Base-by-base conservation (phyloP, 2,113 vertebrate genomes). In the Amblyornis subalaris region DNA sequence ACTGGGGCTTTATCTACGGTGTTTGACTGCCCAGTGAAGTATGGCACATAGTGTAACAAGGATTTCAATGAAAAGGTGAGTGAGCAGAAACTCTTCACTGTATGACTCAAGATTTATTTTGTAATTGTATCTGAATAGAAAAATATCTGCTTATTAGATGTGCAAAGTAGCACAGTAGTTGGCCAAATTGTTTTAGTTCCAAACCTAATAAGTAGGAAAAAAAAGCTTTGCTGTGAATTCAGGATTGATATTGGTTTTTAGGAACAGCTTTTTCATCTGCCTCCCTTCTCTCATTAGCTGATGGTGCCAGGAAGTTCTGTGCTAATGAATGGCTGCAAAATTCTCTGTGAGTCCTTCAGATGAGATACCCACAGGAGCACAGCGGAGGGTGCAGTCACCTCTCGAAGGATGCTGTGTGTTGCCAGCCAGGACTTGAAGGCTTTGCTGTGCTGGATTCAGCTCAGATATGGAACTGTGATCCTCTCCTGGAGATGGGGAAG, bases 211-310 rank as follows among this genome's bases (percentile, higher is more conserved):
- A 28, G 31, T 44, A 72, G 66, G 66, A 2, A 74, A 42, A 79
- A 67, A 78, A 22, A 14, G 12, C 74, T 82, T 92, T 76, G 13
- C 64, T 91, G 58, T 71, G 87, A 96, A 88, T 77, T 83, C 60
- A 45, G 66, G 62, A 77, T 90, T 19, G 7, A 64, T 58, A 51
- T 42, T 35, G 61, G 25, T 57, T 91, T 95, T 91, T 74, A 86
- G 88, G 83, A 78, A 28, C 3, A 54, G 53, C 51, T 76, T 80
- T 93, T 91, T 95, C 86, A 67, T 89, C 85, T 85, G 16, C 11
- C 62, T 89, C 20, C 51, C 26, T 92, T 70, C 62, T 76, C 78
- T 93, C 88, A 55, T 95, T 94, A 93, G 51, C 67, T 85, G 89
- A 23, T 67, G 55, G 54, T 76, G 78, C 60, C 89, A 73, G 78